Percentiles rank a stretch among this genome's conserved stretches.
Conservation (phyloP, 2,888 invertebrate genomes). For the Elmis aenea region DNA sequence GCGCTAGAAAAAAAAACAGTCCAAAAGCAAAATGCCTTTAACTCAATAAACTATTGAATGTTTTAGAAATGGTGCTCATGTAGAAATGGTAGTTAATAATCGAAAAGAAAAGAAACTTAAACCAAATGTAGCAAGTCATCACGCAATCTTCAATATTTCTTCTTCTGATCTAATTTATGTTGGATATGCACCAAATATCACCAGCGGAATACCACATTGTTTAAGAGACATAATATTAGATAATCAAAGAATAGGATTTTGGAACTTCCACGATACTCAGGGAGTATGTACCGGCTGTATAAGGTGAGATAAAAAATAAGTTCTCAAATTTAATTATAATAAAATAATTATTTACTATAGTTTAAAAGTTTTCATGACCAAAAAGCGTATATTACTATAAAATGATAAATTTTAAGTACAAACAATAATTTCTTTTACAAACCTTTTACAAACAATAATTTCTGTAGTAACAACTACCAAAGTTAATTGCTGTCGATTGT, state of each 20-base stretch:
- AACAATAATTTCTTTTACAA: too few relatives aligned
- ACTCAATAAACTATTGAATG: not conserved
- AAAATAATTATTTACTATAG: too few relatives aligned
- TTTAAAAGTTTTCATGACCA: too few relatives aligned
- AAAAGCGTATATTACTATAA: too few relatives aligned
- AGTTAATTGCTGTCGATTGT: too few relatives aligned
- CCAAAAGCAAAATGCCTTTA: too few relatives aligned
- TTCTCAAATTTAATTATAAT: too few relatives aligned
- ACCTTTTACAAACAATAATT: too few relatives aligned
- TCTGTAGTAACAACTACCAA: too few relatives aligned
- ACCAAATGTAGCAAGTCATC: slow-evolving; percentile 6
- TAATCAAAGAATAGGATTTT: slow-evolving; percentile 74
- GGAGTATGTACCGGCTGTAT: slow-evolving; percentile 45
- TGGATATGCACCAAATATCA: slow-evolving; percentile 35
- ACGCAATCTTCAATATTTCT: slow-evolving; percentile 17
- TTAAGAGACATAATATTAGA: slow-evolving; percentile 76
- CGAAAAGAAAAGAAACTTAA: slow-evolving; percentile 2
- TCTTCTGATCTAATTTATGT: slow-evolving; percentile 21
- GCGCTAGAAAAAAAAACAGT: too few relatives aligned
- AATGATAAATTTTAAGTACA: too few relatives aligned
- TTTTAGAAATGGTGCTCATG: slow-evolving; percentile 10
- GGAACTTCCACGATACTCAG: slow-evolving; percentile 74
- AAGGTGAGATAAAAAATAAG: too few relatives aligned
- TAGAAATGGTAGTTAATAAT: slow-evolving; percentile 8
- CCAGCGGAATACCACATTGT: slow-evolving; percentile 65